Percentiles rank a stretch among this genome's conserved stretches.
These are phyloP conservation scores for Brachionus calyciflorus DNA, from an alignment of 1,140 invertebrate genomes.

Conservation along the genomic window DNA sequence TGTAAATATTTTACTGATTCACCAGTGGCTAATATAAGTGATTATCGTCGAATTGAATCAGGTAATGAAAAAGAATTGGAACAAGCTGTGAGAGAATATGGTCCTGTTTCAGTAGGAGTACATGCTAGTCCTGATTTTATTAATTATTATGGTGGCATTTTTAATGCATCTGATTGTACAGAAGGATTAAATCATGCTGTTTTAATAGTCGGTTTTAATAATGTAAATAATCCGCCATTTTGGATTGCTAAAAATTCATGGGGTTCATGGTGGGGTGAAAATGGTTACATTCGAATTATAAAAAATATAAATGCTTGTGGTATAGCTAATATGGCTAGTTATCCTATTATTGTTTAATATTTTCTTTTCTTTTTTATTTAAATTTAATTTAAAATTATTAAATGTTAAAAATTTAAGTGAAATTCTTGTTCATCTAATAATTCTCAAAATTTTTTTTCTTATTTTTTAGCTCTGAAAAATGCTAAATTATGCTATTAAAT, in stretches of 20 bases:
- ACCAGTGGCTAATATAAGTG: neutral
- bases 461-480: too few species aligned
- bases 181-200: constrained; percentile 33
- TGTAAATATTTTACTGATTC: neutral
- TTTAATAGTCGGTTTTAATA: constrained; percentile 36
- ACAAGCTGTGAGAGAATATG: neutral
- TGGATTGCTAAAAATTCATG: constrained; percentile 47
- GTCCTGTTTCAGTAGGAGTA: constrained; percentile 11
- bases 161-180: neutral
- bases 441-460: too few species aligned
- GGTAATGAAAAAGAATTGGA: constrained; percentile 15
- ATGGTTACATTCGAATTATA: constrained; percentile 27
- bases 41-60: neutral
- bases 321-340: constrained; percentile 26
- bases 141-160: constrained; percentile 15
- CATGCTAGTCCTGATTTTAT: constrained; percentile 13
- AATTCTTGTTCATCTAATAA: too few species aligned
- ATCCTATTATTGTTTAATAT: constrained; percentile 2
- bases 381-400: too few species aligned
- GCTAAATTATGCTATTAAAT: too few species aligned
- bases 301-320: constrained; percentile 37
- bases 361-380: neutral
- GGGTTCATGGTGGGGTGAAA: constrained; percentile 42
- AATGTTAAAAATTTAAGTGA: too few species aligned
- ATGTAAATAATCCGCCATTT: constrained; percentile 11